Conservation (phyloP, 2,888 invertebrate genomes). For the Tenthredo distinguenda region DNA sequence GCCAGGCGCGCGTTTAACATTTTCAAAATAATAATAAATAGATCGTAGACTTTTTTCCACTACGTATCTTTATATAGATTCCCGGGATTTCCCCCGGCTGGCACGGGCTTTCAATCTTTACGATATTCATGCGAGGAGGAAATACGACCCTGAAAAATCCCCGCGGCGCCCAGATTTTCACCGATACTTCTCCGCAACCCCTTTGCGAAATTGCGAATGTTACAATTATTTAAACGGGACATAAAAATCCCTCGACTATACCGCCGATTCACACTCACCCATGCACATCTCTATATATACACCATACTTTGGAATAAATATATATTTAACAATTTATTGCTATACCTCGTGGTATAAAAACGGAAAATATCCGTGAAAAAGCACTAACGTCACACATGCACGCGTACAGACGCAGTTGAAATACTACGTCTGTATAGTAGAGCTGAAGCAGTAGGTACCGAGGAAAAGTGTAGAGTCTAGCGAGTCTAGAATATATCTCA, state of each 20-base stretch:
- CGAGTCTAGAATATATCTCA: conserved; percentile 3
- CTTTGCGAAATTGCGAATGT: background rate
- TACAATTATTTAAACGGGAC: conserved; percentile 29
- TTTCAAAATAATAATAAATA: background rate
- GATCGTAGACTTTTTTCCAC: background rate
- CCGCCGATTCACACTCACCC: background rate
- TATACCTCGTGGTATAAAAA: background rate
- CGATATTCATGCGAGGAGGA: conserved; percentile 28
- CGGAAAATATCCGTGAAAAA: background rate
- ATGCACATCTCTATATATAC: background rate
- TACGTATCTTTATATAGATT: conserved; percentile 11
- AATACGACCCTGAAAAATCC: conserved; percentile 35
- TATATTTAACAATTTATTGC: conserved; percentile 1
- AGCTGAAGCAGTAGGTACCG: background rate
- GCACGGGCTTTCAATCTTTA: conserved; percentile 26
- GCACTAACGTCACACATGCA: background rate
- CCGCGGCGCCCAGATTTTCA: background rate
- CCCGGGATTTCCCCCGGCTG: background rate
- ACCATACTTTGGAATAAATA: background rate
- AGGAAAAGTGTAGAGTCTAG: conserved; percentile 21
- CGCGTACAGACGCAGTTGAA: background rate
- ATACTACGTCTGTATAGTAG: background rate
- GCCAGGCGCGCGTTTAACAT: background rate
- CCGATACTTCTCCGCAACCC: background rate
- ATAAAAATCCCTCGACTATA: background rate